Percentiles rank a stretch among this genome's conserved stretches.
Evolutionary conservation across 2,113 vertebrate species (phyloP).

Genomic region (Laticauda colubrina): DNA sequence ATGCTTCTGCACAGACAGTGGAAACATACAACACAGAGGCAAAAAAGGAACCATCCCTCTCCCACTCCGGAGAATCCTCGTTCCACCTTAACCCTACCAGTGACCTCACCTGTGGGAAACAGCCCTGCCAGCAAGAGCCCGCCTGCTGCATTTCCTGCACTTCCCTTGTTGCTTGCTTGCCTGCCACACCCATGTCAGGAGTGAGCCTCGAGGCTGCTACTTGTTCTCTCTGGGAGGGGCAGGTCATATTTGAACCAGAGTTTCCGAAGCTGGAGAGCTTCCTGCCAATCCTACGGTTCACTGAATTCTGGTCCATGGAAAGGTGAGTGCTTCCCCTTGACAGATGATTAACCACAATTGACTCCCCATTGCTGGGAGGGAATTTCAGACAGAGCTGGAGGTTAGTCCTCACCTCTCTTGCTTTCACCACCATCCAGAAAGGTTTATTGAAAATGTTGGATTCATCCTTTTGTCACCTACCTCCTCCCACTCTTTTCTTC

Average conservation of each 20-base stretch:
- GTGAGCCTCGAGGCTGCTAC: constrained; percentile 17
- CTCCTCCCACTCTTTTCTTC: neutral
- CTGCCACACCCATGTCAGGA: neutral
- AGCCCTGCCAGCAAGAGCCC: neutral
- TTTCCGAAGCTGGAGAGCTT: neutral
- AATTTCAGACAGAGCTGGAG: neutral
- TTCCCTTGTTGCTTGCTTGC: neutral
- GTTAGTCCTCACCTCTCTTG: neutral
- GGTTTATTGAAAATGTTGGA: neutral
- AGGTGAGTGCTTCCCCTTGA: neutral
- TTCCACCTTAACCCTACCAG: constrained; percentile 23
- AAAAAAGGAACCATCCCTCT: neutral
- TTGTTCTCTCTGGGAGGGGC: neutral
- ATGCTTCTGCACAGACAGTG: neutral
- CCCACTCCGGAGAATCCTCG: neutral
- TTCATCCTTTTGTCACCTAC: neutral
- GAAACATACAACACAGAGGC: neutral
- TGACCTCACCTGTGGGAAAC: constrained; percentile 17
- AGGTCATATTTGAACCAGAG: neutral
- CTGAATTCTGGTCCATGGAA: neutral
- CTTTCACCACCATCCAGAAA: neutral
- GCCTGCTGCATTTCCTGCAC: neutral
- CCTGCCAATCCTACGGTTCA: neutral
- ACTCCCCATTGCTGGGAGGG: neutral
- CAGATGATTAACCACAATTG: neutral